A percentile compares a stretch with the other conserved stretches of the same genome.
Conservation (phyloP, 1,140 invertebrate genomes). For the Aphelenchoides avenae region DNA sequence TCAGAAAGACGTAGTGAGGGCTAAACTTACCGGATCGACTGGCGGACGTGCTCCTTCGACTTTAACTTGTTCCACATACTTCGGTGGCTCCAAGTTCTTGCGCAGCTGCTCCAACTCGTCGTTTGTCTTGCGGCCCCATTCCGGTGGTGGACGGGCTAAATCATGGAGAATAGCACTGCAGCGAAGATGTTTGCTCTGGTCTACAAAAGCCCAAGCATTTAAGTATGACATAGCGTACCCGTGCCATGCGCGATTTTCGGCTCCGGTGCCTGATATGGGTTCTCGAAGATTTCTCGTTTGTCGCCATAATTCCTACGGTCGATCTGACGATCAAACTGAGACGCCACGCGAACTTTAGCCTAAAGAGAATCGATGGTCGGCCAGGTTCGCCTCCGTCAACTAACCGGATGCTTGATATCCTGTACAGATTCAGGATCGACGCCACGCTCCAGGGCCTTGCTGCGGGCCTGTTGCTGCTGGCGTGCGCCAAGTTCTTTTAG, state of each 20-base stretch:
- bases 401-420: slow-evolving; percentile 67
- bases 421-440: no score
- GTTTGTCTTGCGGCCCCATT: slow-evolving; percentile 47
- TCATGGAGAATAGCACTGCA: no score
- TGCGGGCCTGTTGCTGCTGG: slow-evolving; percentile 91
- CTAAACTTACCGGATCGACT: no score
- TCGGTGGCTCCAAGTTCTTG: no score
- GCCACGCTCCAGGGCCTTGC: slow-evolving; percentile 93
- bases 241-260: no score
- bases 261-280: no score
- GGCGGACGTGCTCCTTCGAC: slow-evolving; percentile 62
- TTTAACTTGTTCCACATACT: slow-evolving; percentile 53
- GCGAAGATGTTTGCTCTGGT: no score
- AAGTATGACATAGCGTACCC: no score
- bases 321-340: slow-evolving; percentile 95
- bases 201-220: no score
- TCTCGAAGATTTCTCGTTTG: slow-evolving; percentile 54
- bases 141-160: no score
- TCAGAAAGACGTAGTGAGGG: no score
- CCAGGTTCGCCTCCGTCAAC: slow-evolving; percentile 62
- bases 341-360: slow-evolving; percentile 97
- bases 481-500: slow-evolving; percentile 96
- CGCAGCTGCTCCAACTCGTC: slow-evolving; percentile 51
- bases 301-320: slow-evolving; percentile 68
- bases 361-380: no score